Base-by-base conservation (phyloP, 2,113 vertebrate species). In the Chelonoidis abingdonii region DNA sequence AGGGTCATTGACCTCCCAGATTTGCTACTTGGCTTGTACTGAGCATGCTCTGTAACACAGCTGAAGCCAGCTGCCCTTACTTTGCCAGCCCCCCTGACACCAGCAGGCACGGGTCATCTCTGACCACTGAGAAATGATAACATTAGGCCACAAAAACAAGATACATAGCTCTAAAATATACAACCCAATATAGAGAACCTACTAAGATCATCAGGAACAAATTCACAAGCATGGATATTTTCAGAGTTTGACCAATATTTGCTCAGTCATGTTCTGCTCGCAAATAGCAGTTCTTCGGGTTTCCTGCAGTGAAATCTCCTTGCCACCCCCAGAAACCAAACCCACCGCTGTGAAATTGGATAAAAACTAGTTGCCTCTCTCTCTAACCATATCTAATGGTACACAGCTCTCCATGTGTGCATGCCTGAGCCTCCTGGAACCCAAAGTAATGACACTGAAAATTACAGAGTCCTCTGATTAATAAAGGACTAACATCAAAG, bases 381-480 rank as follows among this genome's bases (percentile, higher is more conserved):
- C 53, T 93, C 57, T 88, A 84, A 85, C 41, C 29, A 22, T 78
- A 10, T 65, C 10, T 38, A 88, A 90, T 1, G 0, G n/a, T 19
- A 87, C n/a, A 69, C 0, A 0, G 53, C 4, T 95, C 80, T 56
- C 88, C 27, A 6, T 53, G 81, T 49, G 59, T 44, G 38, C 7
- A 29, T 27, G 83, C 29, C 62, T 85, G 62, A 12, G 25, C 14
- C 11, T 38, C 79, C 50, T 95, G 89, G 86, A 94, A 89, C 22
- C 44, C 41, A 84, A 81, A 94, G 35, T 41, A 95, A 94, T 49
- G 53, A 85, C 80, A 95, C 24, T 56, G 86, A 94, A 95, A 93
- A 93, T 50, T 21, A 91, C 2, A 12, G 65, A 94, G 72, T 92
- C 78, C 84, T 88, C 93, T 90, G 86, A 85, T 95, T 93, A 97